Evolutionary conservation across 2,113 vertebrate species (phyloP), one percentile per base, ranked within the genome.

Genomic region (Tachysurus fulvidraco): DNA sequence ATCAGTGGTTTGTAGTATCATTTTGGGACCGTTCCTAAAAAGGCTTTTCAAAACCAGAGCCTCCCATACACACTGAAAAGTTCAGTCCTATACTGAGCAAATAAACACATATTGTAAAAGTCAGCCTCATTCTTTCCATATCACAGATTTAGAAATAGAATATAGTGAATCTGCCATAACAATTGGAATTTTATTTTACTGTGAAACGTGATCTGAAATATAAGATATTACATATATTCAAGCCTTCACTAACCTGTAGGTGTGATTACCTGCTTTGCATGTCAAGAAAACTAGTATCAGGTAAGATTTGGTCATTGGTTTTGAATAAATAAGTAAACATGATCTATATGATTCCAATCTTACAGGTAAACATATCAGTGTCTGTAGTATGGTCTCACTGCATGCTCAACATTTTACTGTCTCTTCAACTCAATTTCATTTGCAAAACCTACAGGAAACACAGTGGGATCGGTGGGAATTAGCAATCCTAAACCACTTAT

Each of bases 11-110:
- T 65, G 41, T 78, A 62, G 50, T 79, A 55, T 55, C 60, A 79
- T 65, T 36, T 25, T 85, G 84, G 84, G 84, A 64, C 73, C 59
- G 12, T 50, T 64, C 73, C n/a, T 78, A 52, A 85, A 85, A 85
- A 64, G 44, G 10, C 41, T 36, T 85, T 85, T 74, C 8, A 19
- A 64, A 64, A 64, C 54, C 44, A 59, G 16, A 55, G 59, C n/a
- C 46, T 78, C 36, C 36, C 73, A 77, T 41, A 62, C 25, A 50
- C n/a, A 46, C 44, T 52, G 0, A n/a, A 41, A n/a, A 2, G 13
- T 44, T 6, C 50, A 46, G 21, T 55, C 41, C 41, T 84, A 7
- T 76, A 60, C n/a, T 60, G 28, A 52, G 73, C 10, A 25, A 85
- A 65, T 85, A n/a, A 65, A 67, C 25, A 57, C 50, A 80, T 80